A percentile compares a stretch with the other conserved stretches of the same genome.
These are phyloP conservation scores for Echiichthys vipera DNA, from an alignment of 2,797 vertebrate species.

Conservation along the genomic window DNA sequence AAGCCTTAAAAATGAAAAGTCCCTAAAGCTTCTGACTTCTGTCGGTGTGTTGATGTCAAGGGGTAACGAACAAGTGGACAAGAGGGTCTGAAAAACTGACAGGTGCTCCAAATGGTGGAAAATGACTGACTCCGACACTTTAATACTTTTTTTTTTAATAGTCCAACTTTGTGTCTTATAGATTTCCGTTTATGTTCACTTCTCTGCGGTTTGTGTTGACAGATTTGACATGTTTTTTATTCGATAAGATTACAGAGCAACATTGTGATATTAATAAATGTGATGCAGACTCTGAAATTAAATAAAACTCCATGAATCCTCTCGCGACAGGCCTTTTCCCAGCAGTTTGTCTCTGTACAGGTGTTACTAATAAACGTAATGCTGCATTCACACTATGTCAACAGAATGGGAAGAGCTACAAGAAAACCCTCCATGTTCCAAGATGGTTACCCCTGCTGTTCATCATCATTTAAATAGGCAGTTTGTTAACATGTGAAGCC, in stretches of 20 bases:
- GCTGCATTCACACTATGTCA: background rate
- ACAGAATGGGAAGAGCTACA: background rate
- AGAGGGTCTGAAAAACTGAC: conserved; percentile 33
- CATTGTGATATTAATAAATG: too few species aligned
- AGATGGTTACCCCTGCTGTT: background rate
- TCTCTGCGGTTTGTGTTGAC: too few species aligned
- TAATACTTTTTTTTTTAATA: conserved; percentile 6
- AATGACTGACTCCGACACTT: conserved; percentile 43
- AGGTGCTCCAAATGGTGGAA: conserved; percentile 30
- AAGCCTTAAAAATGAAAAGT: conserved; percentile 9
- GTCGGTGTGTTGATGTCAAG: conserved; percentile 33
- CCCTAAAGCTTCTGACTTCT: conserved; percentile 31
- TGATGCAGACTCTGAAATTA: too few species aligned
- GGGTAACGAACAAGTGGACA: conserved; percentile 29
- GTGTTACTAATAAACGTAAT: background rate
- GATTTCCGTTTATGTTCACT: too few species aligned
- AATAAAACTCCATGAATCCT: background rate
- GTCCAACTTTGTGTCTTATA: too few species aligned
- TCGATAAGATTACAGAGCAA: too few species aligned
- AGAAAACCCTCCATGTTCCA: too few species aligned
- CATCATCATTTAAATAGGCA: background rate
- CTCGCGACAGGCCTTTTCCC: background rate
- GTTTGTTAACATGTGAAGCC: background rate
- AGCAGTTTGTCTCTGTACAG: background rate
- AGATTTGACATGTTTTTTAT: too few species aligned